A percentile compares a stretch with the other conserved stretches of the same genome.
phyloP scores from a whole-genome alignment of 2,888 invertebrate species.

The Dynastes grantii region DNA sequence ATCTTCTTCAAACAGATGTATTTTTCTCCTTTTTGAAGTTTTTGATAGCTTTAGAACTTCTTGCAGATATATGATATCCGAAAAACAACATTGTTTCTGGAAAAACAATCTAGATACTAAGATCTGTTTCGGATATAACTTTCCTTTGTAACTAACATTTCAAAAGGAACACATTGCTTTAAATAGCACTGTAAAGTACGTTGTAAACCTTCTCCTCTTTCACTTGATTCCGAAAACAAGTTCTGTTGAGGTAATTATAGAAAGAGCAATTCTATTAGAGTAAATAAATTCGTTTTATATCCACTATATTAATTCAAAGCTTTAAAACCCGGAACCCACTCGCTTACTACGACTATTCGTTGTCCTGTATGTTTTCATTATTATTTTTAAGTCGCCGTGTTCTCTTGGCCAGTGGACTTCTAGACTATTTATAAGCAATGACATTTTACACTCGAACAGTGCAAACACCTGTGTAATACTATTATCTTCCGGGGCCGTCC shows the following conservation, averaged over 20 bases:
- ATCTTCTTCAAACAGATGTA: no score
- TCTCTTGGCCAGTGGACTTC: neutral
- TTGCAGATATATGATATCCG: no score
- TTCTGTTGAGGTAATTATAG: neutral
- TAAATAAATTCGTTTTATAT: conserved; percentile 10
- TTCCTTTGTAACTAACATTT: no score
- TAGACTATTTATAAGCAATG: neutral
- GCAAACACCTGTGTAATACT: conserved; percentile 1
- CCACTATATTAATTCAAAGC: conserved; percentile 3
- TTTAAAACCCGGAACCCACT: neutral
- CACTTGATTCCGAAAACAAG: no score
- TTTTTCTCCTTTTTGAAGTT: no score
- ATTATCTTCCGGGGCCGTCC: neutral
- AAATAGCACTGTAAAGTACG: no score
- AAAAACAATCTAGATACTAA: no score
- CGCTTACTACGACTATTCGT: neutral
- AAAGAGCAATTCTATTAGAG: neutral
- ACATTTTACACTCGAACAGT: neutral
- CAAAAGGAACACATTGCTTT: no score
- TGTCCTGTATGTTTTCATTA: conserved; percentile 1
- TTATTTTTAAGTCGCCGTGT: neutral
- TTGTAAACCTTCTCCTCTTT: no score
- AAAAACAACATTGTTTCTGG: no score
- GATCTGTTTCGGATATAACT: no score
- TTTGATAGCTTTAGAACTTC: no score